Evolutionary conservation across 2,888 invertebrate genomes (phyloP), one percentile per base, ranked within the genome.

Genomic region (Euspilapteryx auroguttella): DNA sequence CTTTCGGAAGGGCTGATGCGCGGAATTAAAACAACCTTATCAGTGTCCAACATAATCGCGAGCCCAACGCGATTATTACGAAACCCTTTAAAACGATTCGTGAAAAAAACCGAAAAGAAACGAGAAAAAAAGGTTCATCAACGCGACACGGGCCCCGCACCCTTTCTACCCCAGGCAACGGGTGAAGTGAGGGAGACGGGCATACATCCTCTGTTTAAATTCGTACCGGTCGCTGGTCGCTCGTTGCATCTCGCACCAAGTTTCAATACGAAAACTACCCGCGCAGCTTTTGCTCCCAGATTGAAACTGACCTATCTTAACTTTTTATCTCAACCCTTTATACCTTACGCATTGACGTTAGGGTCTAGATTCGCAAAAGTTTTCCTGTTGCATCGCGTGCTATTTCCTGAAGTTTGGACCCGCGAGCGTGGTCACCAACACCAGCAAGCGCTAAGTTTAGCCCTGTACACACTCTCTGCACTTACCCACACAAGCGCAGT

Each of bases 41-140:
- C 63, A 49, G 51, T 49, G 47, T 50, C 45, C 49, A 58, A 61
- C 59, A 61, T 73, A 66, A 73, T 69, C 63, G 61, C 47, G 42
- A 55, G 54, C 53, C 49, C 59, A 57, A 61, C 58, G 69, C 68
- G 68, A 75, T 73, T 73, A 75, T 75, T 71, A 73, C 59, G 66
- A 66, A 73, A 73, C 73, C 73, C 71, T 69, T 75, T 69, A 73
- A 73, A 75, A 64, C 71, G 73, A 69, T 71, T 75, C 71, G 66
- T 68, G 54, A 66, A 68, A 73, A 71, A 61, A 29, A 65, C 68
- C 62, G 58, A 63, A 69, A 69, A 71, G 66, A 66, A 56, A 27
- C 20, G 13, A 15, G 65, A 66, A 68, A 73, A 73, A 71, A 75
- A 73, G 69, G 71, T 71, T 73, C 73, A 73, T 75, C 73, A 75